These are phyloP conservation scores for Nipponacmea schrenckii DNA, from an alignment of 2,888 invertebrate species.

Conservation along the genomic window DNA sequence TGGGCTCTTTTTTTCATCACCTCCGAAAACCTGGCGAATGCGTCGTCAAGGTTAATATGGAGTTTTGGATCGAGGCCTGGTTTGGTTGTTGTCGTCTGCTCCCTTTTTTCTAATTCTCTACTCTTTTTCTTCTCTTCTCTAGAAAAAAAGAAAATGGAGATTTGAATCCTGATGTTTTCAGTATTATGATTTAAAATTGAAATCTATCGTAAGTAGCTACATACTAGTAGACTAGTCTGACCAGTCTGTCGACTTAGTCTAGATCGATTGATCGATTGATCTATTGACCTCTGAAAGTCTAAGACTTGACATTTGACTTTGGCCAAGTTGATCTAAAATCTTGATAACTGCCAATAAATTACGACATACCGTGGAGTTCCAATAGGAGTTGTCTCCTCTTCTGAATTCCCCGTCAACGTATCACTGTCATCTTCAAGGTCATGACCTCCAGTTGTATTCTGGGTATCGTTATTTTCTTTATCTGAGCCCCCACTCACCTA, in stretches of 20 bases:
- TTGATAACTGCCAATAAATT: too few relatives aligned
- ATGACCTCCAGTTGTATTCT: constrained; percentile 15
- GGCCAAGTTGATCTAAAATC: too few relatives aligned
- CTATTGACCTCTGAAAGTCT: too few relatives aligned
- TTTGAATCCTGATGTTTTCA: not conserved
- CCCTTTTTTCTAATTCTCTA: not conserved
- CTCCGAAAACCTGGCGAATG: constrained; percentile 50
- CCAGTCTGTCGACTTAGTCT: too few relatives aligned
- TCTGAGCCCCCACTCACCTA: constrained; percentile 33
- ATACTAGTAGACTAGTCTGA: too few relatives aligned
- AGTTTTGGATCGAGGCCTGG: constrained; percentile 27
- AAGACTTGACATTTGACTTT: too few relatives aligned
- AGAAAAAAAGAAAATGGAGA: constrained; percentile 1
- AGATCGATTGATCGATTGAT: too few relatives aligned
- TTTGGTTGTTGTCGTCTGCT: not conserved
- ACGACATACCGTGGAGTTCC: constrained; percentile 37
- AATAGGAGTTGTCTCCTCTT: constrained; percentile 44
- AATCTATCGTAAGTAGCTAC: too few relatives aligned
- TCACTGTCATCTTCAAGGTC: constrained; percentile 52
- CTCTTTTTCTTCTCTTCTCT: not conserved
- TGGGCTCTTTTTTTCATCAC: constrained; percentile 25
- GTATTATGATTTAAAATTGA: too few relatives aligned
- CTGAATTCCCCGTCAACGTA: constrained; percentile 52
- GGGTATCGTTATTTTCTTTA: constrained; percentile 25
- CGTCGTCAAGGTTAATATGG: constrained; percentile 41